Evolutionary conservation across 2,797 vertebrate species (phyloP), one percentile per base, ranked within the genome.

Genomic region (Pangasius larnaudii): DNA sequence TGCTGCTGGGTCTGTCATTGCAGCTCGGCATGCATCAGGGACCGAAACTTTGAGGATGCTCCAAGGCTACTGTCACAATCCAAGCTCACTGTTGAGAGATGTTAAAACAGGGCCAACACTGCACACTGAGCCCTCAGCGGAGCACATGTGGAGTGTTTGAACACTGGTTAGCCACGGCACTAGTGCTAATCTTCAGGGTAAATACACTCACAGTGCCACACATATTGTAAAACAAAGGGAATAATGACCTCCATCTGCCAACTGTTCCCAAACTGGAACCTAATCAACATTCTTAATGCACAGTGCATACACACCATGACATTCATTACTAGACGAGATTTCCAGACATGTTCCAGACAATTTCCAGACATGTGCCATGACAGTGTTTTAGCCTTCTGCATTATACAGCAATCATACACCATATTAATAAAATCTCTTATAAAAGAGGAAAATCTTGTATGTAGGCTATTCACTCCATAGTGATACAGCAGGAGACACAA

Each of bases 1-100:
- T 83, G 85, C 86, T 78, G 81, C 61, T 4, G 69, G 87, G 58
- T 33, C 86, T 80, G 80, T 91, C 86, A 87, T 67, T 72, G 69
- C 87, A 80, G 61, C 87, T 82, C 84, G 0, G 86, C 88, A 39
- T 86, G 89, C 58, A 77, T 63, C 85, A 22, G 6, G 49, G 84
- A 85, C 39, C 81, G 33, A 87, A 83, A 83, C 39, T 53, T 79
- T 77, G 79, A 88, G 85, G 77, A 87, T 84, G 71, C 85, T 88
- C 78, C 42, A n/a, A 33, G 78, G 56, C n/a, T 77, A 80, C 85
- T 53, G 59, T 88, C 49, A 80, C 69, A 63, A 89, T 84, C 71
- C 39, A 84, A 49, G 74, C 75, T 58, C n/a, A 14, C 81, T 72
- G 53, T 71, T 85, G 65, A 89, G 46, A 82, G 61, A 90, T 85